Evolutionary conservation across 2,888 invertebrate genomes (phyloP).

Genomic region (Germaria angustata): DNA sequence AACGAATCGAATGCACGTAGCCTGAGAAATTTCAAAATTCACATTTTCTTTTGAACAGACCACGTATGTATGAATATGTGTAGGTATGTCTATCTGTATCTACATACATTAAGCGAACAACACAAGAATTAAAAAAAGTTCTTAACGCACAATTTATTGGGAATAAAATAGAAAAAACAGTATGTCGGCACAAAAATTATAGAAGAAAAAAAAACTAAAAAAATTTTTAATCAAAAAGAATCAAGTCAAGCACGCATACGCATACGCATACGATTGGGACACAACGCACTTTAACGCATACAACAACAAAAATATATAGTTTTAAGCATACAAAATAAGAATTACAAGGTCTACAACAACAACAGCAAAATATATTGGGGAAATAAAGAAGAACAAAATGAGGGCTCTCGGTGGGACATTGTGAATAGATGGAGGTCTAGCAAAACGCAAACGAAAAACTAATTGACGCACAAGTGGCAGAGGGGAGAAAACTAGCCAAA

Average conservation of each 20-base stretch:
- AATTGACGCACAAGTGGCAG: slow-evolving; percentile 62
- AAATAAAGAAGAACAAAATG: slow-evolving; percentile 21
- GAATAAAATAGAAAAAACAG: slow-evolving; percentile 15
- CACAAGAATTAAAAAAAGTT: not conserved
- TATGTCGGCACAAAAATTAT: not conserved
- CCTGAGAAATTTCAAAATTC: too few species aligned
- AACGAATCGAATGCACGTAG: too few species aligned
- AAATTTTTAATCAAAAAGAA: slow-evolving; percentile 7
- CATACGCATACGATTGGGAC: slow-evolving; percentile 13
- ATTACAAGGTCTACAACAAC: slow-evolving; percentile 53
- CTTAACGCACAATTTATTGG: slow-evolving; percentile 26
- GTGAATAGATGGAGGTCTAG: slow-evolving; percentile 11
- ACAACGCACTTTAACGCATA: slow-evolving; percentile 48
- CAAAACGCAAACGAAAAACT: not conserved
- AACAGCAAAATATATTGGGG: slow-evolving; percentile 25
- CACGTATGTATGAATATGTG: too few species aligned
- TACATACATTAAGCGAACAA: too few species aligned
- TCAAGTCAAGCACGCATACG: slow-evolving; percentile 7
- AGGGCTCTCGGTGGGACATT: slow-evolving; percentile 50
- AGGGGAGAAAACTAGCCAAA: slow-evolving; percentile 14
- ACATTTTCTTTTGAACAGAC: too few species aligned
- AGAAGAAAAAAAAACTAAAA: not conserved
- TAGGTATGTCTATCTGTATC: too few species aligned
- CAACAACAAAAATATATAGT: not conserved
- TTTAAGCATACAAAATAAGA: not conserved